Evolutionary conservation across 1,140 invertebrate genomes (phyloP).

Genomic region (Drosophila santomea): DNA sequence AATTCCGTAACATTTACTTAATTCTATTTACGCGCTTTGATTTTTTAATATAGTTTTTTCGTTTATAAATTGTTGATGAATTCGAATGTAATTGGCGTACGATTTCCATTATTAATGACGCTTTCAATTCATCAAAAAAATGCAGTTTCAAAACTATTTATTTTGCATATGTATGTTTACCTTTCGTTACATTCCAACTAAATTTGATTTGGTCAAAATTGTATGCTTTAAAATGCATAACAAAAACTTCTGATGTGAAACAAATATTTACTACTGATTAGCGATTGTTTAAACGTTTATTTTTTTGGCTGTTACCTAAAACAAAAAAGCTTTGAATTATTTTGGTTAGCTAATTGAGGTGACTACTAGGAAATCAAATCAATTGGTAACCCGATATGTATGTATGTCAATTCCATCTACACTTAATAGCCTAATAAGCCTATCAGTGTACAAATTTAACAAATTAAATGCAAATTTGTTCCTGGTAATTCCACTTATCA

Average conservation of each 20-base stretch:
- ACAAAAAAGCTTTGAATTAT: conserved; percentile 38
- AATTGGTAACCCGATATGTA: background rate
- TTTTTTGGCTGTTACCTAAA: conserved; percentile 22
- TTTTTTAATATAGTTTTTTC: conserved; percentile 14
- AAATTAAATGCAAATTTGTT: background rate
- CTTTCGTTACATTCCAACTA: conserved; percentile 44
- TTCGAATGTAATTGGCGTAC: conserved; percentile 65
- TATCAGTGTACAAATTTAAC: too few relatives aligned
- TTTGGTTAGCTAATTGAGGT: conserved; percentile 12
- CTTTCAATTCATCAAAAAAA: conserved; percentile 25
- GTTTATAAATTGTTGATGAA: conserved; percentile 42
- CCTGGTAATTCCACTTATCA: background rate
- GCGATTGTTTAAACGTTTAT: conserved; percentile 7
- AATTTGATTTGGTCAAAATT: conserved; percentile 68
- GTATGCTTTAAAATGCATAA: conserved; percentile 30
- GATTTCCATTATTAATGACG: conserved; percentile 69
- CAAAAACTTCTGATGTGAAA: conserved; percentile 21
- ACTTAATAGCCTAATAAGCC: too few relatives aligned
- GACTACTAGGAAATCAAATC: background rate
- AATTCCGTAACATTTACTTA: conserved; percentile 10
- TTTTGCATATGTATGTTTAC: background rate
- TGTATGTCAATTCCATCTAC: too few relatives aligned
- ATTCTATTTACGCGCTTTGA: conserved; percentile 16
- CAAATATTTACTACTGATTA: conserved; percentile 48
- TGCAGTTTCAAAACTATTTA: conserved; percentile 10